Evolutionary conservation across 1,140 invertebrate species (phyloP).

Genomic region (Drosophila auraria): DNA sequence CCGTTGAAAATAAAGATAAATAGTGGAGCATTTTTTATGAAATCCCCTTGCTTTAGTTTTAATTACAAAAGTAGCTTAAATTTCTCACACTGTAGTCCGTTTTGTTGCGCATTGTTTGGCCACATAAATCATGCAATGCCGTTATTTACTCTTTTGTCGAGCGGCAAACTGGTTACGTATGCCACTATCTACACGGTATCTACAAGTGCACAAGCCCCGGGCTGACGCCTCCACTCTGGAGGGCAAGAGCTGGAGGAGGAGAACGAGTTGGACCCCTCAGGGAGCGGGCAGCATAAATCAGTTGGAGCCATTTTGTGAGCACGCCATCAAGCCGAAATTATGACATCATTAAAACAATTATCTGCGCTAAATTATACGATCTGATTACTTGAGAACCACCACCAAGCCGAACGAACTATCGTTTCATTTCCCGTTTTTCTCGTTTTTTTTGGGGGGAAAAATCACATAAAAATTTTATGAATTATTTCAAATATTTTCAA

Average conservation of each 20-base stretch:
- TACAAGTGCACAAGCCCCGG: slow-evolving; percentile 42
- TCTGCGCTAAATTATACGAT: slow-evolving; percentile 65
- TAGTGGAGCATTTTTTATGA: too few species aligned
- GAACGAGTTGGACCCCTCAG: not conserved
- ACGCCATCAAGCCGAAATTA: slow-evolving; percentile 69
- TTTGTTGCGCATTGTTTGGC: slow-evolving; percentile 51
- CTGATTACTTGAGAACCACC: slow-evolving; percentile 51
- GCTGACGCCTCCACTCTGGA: slow-evolving; percentile 32
- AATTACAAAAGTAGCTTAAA: not conserved
- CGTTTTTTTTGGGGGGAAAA: slow-evolving; percentile 29
- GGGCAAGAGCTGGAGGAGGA: slow-evolving; percentile 14
- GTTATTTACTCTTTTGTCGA: slow-evolving; percentile 61
- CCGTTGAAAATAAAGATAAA: not conserved
- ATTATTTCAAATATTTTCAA: slow-evolving; percentile 83
- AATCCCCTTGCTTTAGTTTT: too few species aligned
- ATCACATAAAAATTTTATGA: slow-evolving; percentile 83
- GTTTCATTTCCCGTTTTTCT: slow-evolving; percentile 34
- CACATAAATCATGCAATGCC: slow-evolving; percentile 75
- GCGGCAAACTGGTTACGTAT: slow-evolving; percentile 68
- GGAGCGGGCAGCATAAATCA: slow-evolving; percentile 65
- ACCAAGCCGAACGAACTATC: slow-evolving; percentile 22
- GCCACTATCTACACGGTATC: slow-evolving; percentile 51
- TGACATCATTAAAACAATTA: slow-evolving; percentile 83
- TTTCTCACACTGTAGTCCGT: slow-evolving; percentile 10
- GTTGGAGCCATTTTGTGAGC: slow-evolving; percentile 47